Percentiles rank a stretch among this genome's conserved stretches.
These are phyloP conservation scores for Mus spicilegus DNA, from an alignment of 2,113 vertebrate genomes.

Conservation along the genomic window DNA sequence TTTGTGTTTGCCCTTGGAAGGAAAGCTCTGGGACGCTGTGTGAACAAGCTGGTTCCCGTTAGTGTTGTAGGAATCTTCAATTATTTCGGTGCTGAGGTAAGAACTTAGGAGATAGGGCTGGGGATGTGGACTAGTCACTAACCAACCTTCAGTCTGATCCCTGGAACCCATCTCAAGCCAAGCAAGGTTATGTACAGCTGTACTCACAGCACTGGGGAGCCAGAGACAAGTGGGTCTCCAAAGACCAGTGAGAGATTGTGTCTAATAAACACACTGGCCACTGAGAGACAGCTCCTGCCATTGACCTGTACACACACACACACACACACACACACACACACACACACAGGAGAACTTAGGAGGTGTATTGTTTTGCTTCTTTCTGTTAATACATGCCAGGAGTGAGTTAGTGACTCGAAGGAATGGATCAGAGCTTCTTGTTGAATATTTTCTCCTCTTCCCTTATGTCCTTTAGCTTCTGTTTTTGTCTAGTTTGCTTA, in stretches of 20 bases:
- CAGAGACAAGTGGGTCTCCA: no score
- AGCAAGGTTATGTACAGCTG: not conserved
- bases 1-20: slow-evolving; percentile 98
- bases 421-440: not conserved
- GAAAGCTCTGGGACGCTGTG: slow-evolving; percentile 97
- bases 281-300: not conserved
- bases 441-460: slow-evolving; percentile 2
- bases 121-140: not conserved
- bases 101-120: not conserved
- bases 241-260: not conserved
- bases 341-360: not conserved
- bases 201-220: not conserved
- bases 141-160: not conserved
- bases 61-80: slow-evolving; percentile 99
- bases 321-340: not conserved
- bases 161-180: not conserved
- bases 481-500: slow-evolving; percentile 2
- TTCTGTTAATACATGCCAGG: not conserved
- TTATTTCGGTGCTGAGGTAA: slow-evolving; percentile 97
- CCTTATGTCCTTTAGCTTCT: slow-evolving; percentile 3
- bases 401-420: not conserved
- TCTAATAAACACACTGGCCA: no score
- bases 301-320: not conserved
- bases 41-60: slow-evolving; percentile 98
- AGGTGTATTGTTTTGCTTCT: not conserved